These are phyloP conservation scores for Liparis tanakae DNA, from an alignment of 2,797 vertebrate species.

Conservation along the genomic window DNA sequence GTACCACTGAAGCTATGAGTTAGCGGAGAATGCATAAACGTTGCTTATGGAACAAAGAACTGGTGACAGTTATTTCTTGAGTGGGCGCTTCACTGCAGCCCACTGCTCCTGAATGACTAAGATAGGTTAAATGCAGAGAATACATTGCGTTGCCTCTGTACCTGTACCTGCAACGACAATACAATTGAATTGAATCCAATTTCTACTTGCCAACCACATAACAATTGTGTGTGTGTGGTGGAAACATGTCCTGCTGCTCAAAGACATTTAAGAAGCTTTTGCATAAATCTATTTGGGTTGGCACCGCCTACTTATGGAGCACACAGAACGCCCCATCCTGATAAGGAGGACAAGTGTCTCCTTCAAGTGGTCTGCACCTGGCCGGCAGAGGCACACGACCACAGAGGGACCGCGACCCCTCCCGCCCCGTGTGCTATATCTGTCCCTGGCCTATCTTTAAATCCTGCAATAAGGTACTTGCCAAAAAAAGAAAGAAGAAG, in stretches of 20 bases:
- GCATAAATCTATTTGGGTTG: constrained; percentile 30
- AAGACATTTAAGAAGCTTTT: constrained; percentile 17
- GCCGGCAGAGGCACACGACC: constrained; percentile 41
- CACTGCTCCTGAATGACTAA: too few relatives aligned
- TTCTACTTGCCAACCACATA: constrained; percentile 21
- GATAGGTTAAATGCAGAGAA: too few relatives aligned
- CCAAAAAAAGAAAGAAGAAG: not conserved
- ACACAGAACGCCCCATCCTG: constrained; percentile 35
- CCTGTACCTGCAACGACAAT: too few relatives aligned
- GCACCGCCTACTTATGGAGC: constrained; percentile 39
- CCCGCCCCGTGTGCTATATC: constrained; percentile 60
- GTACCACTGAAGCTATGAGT: too few relatives aligned
- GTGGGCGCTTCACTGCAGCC: too few relatives aligned
- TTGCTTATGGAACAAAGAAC: not conserved
- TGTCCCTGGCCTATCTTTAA: constrained; percentile 59
- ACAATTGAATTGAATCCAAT: too few relatives aligned
- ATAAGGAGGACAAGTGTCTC: constrained; percentile 47
- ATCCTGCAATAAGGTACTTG: constrained; percentile 26
- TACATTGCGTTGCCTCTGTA: too few relatives aligned
- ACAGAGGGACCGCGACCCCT: constrained; percentile 47
- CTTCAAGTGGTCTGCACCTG: constrained; percentile 46
- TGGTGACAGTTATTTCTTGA: not conserved
- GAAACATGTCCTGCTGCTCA: constrained; percentile 25
- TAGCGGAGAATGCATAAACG: not conserved
- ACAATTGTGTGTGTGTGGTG: not conserved